Evolutionary conservation across 2,888 invertebrate species (phyloP).

Genomic region (Parascotia fuliginaria): DNA sequence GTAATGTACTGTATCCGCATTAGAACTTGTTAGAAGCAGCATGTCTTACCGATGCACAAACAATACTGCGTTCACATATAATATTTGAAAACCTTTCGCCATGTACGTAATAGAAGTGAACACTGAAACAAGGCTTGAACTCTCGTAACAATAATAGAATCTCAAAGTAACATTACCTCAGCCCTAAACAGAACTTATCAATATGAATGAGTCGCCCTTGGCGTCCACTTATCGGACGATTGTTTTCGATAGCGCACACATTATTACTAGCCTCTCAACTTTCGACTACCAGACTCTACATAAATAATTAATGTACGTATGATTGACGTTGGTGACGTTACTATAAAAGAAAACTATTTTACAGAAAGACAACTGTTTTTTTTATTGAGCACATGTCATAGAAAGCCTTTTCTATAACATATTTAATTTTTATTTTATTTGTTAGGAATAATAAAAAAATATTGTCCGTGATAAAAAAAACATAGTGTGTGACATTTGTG

Average conservation of each 20-base stretch:
- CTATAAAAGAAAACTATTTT: slow-evolving; percentile 13
- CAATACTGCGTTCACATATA: no score
- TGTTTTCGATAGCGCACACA: slow-evolving; percentile 68
- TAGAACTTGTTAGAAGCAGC: no score
- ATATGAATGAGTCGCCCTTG: slow-evolving; percentile 59
- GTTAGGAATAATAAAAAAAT: no score
- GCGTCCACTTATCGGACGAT: slow-evolving; percentile 66
- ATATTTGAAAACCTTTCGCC: no score
- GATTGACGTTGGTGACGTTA: slow-evolving; percentile 51
- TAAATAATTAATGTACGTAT: slow-evolving; percentile 63
- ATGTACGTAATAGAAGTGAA: no score
- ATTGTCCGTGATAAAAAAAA: no score
- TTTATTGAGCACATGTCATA: not conserved
- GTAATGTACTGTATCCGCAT: no score
- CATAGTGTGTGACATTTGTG: no score
- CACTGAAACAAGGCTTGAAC: no score
- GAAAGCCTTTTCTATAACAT: no score
- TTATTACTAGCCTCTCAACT: slow-evolving; percentile 63
- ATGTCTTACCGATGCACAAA: no score
- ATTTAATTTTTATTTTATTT: no score
- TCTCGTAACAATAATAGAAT: not conserved
- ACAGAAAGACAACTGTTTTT: slow-evolving; percentile 29
- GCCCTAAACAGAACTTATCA: slow-evolving; percentile 43
- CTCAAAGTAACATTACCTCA: not conserved
- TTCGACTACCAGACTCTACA: slow-evolving; percentile 59